phyloP scores from a whole-genome alignment of 1,140 invertebrate species.

The Ladona fulva region DNA sequence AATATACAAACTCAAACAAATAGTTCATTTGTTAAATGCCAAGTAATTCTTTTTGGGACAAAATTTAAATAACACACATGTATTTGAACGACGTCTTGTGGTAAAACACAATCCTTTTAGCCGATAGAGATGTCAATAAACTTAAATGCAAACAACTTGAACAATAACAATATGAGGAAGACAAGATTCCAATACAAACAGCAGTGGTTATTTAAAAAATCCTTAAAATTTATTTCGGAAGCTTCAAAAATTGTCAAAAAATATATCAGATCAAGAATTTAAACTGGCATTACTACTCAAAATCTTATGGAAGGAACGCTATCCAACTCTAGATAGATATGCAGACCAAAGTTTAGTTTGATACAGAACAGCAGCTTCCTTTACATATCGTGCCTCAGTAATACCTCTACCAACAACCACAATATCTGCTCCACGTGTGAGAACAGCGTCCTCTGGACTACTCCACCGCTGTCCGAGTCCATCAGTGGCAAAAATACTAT shows the following conservation, averaged over 20 bases:
- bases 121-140: too few relatives aligned
- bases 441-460: conserved; percentile 68
- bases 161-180: too few relatives aligned
- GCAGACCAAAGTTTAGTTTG: conserved; percentile 66
- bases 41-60: too few relatives aligned
- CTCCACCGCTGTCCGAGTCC: conserved; percentile 67
- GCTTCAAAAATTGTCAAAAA: not conserved
- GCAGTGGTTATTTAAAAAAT: too few relatives aligned
- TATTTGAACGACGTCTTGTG: not conserved
- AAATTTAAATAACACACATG: too few relatives aligned
- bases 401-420: conserved; percentile 92
- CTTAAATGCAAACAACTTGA: too few relatives aligned
- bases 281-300: not conserved
- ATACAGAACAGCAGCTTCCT: conserved; percentile 56
- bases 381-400: conserved; percentile 53
- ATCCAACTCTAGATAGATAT: conserved; percentile 50
- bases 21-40: too few relatives aligned
- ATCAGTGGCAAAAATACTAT: conserved; percentile 31
- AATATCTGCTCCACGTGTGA: conserved; percentile 75
- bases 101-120: too few relatives aligned
- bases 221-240: too few relatives aligned
- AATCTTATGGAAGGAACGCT: not conserved
- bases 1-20: too few relatives aligned
- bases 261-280: not conserved
- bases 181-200: too few relatives aligned